Base-by-base conservation (phyloP, 2,113 vertebrate species). In the Speoplatyrhinus poulsoni region DNA sequence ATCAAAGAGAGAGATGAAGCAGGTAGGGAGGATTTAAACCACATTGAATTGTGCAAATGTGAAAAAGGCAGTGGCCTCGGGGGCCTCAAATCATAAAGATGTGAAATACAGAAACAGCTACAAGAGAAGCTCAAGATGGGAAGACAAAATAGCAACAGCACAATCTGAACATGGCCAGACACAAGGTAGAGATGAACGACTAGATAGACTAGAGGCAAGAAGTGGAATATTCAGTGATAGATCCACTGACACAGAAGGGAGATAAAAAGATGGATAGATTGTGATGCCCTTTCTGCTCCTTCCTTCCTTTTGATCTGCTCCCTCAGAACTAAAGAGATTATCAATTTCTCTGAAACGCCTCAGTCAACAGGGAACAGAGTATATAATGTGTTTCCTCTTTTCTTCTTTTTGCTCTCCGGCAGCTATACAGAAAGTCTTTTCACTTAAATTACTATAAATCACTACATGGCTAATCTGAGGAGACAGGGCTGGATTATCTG, bases 211-310 rank as follows among this genome's bases (percentile, higher is more conserved):
- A 76, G 69, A 69, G 72, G 65, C 69, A 69, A 79, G 74, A 67
- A 17, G 67, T 33, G 66, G 80, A 81, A 75, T 74, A 82, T 66
- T 60, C 71, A 75, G 26, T 65, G 80, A 83, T 55, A 69, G 79
- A 84, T 72, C 63, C 72, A 76, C 61, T 8, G 11, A 72, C 7
- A 6, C 66, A 47, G 16, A 66, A 75, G 68, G 65, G 53, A 79
- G 77, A 80, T 72, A 79, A 73, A 79, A 73, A 82, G 77, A 82
- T 80, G 66, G 82, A 79, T 72, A 73, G 84, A 89, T 85, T 73
- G 68, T 53, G 50, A 78, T 66, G 67, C 52, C 69, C 63, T 75
- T 48, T 41, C 5, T 46, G 71, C 71, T 77, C 79, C 81, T 85
- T 82, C 79, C 69, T 77, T 82, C 69, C 59, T 81, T 86, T 81